These are phyloP conservation scores for Ceratitis capitata DNA, from an alignment of 1,140 invertebrate genomes.

Conservation along the genomic window DNA sequence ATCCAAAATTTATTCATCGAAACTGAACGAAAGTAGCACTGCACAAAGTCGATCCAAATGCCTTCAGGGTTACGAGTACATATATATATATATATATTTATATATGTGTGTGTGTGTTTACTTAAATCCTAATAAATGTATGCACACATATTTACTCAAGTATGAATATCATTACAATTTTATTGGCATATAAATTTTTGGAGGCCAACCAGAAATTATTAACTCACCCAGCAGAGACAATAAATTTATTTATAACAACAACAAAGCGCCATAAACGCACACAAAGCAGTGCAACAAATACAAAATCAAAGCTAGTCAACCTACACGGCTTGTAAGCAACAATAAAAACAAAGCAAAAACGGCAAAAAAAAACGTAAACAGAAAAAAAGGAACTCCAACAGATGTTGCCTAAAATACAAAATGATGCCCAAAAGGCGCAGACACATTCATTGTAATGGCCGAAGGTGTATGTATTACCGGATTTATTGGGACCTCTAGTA, in stretches of 20 bases:
- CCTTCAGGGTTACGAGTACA: neutral
- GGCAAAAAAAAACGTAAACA: neutral
- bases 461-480: neutral
- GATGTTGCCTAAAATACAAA: neutral
- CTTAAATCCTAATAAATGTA: too few species aligned
- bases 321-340: too few species aligned
- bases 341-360: neutral
- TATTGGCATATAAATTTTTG: constrained; percentile 26
- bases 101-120: neutral
- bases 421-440: neutral
- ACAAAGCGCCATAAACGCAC: neutral
- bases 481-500: neutral
- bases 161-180: constrained; percentile 1
- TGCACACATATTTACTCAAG: neutral
- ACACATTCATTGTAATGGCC: neutral
- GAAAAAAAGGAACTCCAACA: neutral
- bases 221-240: neutral
- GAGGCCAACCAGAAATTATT: constrained; percentile 3
- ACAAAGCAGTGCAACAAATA: neutral
- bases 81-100: neutral
- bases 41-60: neutral
- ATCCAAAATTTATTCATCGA: too few species aligned
- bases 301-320: neutral
- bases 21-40: too few species aligned
- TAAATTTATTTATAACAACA: constrained; percentile 15